phyloP scores from a whole-genome alignment of 2,888 invertebrate species.

The Drosophila tanythrix region DNA sequence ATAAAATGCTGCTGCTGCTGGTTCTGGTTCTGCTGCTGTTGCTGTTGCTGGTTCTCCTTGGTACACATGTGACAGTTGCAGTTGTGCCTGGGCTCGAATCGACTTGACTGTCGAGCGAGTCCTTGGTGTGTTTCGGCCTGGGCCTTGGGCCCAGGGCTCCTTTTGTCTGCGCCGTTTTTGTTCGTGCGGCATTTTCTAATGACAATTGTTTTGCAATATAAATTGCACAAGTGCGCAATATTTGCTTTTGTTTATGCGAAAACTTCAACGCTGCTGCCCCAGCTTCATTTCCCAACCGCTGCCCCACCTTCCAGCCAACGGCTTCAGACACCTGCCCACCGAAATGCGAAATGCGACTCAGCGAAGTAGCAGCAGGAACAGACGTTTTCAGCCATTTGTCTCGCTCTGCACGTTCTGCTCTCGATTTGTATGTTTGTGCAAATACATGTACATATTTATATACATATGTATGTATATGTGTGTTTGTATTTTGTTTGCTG shows the following conservation, averaged over 20 bases:
- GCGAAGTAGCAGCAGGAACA: slow-evolving; percentile 45
- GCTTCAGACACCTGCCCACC: slow-evolving; percentile 76
- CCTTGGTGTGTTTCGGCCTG: slow-evolving; percentile 56
- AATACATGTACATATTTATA: not conserved
- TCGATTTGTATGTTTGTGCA: slow-evolving; percentile 21
- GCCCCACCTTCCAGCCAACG: slow-evolving; percentile 10
- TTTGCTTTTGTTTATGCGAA: slow-evolving; percentile 81
- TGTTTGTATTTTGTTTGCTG: slow-evolving; percentile 32
- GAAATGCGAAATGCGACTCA: slow-evolving; percentile 60
- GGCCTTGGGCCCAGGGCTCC: slow-evolving; percentile 43
- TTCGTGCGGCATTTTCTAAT: slow-evolving; percentile 82
- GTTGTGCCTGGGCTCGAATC: slow-evolving; percentile 45
- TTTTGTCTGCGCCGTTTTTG: slow-evolving; percentile 78
- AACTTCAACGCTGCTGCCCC: slow-evolving; percentile 60
- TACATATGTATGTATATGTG: not conserved
- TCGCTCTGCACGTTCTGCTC: slow-evolving; percentile 70
- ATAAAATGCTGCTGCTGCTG: slow-evolving; percentile 77
- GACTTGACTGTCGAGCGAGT: slow-evolving; percentile 26
- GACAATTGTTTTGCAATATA: slow-evolving; percentile 84
- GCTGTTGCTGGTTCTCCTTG: slow-evolving; percentile 47
- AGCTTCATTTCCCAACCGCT: not conserved
- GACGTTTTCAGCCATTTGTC: slow-evolving; percentile 76
- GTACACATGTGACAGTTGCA: slow-evolving; percentile 68
- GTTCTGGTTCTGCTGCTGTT: slow-evolving; percentile 21
- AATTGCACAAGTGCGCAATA: slow-evolving; percentile 84